Base-by-base conservation (phyloP, 2,888 invertebrate genomes). In the Apamea sordens region DNA sequence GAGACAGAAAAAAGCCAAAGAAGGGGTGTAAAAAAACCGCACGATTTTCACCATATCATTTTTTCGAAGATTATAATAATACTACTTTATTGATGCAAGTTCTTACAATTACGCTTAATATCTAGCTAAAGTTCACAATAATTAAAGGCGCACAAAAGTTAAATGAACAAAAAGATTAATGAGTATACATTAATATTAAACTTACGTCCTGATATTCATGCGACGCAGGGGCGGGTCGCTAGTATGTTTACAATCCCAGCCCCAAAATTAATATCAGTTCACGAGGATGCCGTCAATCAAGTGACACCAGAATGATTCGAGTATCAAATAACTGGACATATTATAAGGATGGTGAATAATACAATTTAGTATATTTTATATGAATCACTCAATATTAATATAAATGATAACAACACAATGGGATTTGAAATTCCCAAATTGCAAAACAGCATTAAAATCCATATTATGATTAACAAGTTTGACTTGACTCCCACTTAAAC, bases 351-450 rank as follows among this genome's bases (percentile, higher is more conserved):
- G 41, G 15, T 44, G 28, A 28, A 32, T 28, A 24, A 56, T 28
- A 53, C 7, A n/a, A 36, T 11, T n/a, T 6, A 3, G 24, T 70
- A 36, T 56, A 36, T 24, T 10, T 18, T 28, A 32, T n/a, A 5
- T 59, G 68, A 73, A 69, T 82, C 63, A 83, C 18, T 69, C 1
- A 8, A 61, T 41, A 44, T 44, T 44, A 80, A 41, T 59, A 56
- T 15, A 53, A 64, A 36, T 18, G n/a, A 64, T 61, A 59, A 53
- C 15, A 56, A 13, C 5, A 61, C 36, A 47, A 53, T 32, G 41
- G 32, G 28, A 53, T 11, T 1, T 3, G 11, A 24, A 63, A 74
- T 56, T 32, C 32, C 24, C 28, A 1, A 83, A 63, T 7, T 15
- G 1, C 5, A 64, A n/a, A 59, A 76, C 15, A 15, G 15, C 18